A percentile compares a stretch with the other conserved stretches of the same genome.
These are phyloP conservation scores for Chaetophractus vellerosus DNA, from an alignment of 2,797 vertebrate species.

Conservation along the genomic window DNA sequence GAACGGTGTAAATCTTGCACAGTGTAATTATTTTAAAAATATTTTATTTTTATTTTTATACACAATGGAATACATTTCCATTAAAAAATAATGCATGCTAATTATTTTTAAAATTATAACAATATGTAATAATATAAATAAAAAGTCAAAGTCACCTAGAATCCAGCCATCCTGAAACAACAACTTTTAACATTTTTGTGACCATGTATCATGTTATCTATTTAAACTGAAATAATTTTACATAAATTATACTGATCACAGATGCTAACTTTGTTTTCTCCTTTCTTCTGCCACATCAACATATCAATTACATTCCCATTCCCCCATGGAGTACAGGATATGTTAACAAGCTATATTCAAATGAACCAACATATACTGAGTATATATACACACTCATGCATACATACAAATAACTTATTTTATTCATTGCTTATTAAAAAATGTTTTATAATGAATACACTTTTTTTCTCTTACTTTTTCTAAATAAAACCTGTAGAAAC, in stretches of 20 bases:
- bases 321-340: neutral
- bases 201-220: neutral
- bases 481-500: neutral
- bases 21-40: neutral
- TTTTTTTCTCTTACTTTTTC: neutral
- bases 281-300: neutral
- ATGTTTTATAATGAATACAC: neutral
- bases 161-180: conserved; percentile 29
- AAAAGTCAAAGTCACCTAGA: conserved; percentile 4
- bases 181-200: neutral
- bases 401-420: neutral
- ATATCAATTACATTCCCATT: neutral
- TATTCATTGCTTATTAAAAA: conserved; percentile 7
- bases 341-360: neutral
- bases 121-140: conserved; percentile 7
- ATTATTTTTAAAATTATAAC: conserved; percentile 7
- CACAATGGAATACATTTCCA: neutral
- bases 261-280: neutral
- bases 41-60: neutral
- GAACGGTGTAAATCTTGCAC: neutral
- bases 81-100: conserved; percentile 17
- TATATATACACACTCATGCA: neutral
- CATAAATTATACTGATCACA: neutral
- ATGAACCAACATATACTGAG: neutral
- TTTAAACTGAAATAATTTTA: neutral